Evolutionary conservation across 2,888 invertebrate genomes (phyloP).

Genomic region (Chrysolina oricalcia): DNA sequence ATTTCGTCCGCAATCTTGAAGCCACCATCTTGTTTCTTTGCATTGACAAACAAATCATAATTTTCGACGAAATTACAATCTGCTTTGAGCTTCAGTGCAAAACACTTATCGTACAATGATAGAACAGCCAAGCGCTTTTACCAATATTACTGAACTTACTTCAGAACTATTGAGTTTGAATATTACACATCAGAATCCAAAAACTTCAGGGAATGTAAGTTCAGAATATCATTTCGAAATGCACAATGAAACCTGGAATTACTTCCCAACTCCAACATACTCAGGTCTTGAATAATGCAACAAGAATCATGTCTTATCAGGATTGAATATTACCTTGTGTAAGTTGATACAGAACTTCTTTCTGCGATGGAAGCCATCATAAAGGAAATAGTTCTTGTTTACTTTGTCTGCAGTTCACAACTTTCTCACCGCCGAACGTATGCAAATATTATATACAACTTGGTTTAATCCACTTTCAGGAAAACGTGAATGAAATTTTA

Average conservation of each 20-base stretch:
- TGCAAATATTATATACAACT: constrained; percentile 3
- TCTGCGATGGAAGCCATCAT: constrained; percentile 47
- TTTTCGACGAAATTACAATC: no score
- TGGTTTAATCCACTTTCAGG: not conserved
- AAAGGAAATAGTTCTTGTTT: constrained; percentile 11
- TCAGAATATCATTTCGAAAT: not conserved
- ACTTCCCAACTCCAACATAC: constrained; percentile 29
- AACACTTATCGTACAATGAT: no score
- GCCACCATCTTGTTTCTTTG: no score
- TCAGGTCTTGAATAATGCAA: constrained; percentile 28
- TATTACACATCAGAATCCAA: not conserved
- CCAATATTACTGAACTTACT: not conserved
- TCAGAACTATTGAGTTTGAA: not conserved
- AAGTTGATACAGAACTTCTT: constrained; percentile 45
- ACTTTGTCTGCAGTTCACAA: not conserved
- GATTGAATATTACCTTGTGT: constrained; percentile 46
- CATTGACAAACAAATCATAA: no score
- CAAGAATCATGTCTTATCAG: constrained; percentile 44
- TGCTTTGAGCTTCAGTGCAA: no score
- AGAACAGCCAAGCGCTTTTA: not conserved
- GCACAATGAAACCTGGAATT: not conserved
- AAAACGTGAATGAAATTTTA: not conserved
- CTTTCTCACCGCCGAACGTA: not conserved
- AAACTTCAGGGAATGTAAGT: not conserved
- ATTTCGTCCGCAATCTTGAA: no score